Evolutionary conservation across 1,140 invertebrate genomes (phyloP), one percentile per base, ranked within the genome.

Genomic region (Alviniconcha marisindica): DNA sequence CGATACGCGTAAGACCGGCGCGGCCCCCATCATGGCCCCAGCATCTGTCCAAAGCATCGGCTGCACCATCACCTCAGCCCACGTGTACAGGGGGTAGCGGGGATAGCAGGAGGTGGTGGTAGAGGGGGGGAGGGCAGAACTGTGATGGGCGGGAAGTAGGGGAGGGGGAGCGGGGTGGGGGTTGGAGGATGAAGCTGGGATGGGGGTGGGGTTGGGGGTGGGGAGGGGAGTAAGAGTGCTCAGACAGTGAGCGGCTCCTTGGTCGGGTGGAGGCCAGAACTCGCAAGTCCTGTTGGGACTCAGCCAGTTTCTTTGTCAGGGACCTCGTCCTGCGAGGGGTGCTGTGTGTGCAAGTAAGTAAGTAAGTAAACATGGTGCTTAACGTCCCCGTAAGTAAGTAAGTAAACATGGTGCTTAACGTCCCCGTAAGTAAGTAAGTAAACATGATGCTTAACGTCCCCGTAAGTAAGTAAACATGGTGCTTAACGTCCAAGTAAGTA

Each of bases 21-120:
- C 63, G n/a, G 24, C 63, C n/a, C 54, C 63, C 28, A 24, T 28
- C 28, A 33, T 5, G 56, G n/a, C 56, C 63, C 63, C 28, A 66
- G 31, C 63, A 66, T 66, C 63, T 66, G 63, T 66, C 63, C 63
- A 66, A 66, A 66, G 14, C 63, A 66, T 66, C 63, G 33, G 63
- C 24, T 5, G 14, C 14, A 31, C 63, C 63, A 28, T 66, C 63
- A 66, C 63, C 63, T 28, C 31, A 66, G 5, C 63, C 63, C 28
- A 33, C 0, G 28, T 33, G 63, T 12, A 66, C n/a, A 31, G 28
- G 24, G 28, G 31, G 63, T 15, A 12, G 0, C 31, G 4, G 7
- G 63, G 63, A 14, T 0, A 4, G 63, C 5, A 5, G 28, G 63
- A 33, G 28, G 63, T 33, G 28, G n/a, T 4, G 31, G 63, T 5